Percentiles rank a stretch among this genome's conserved stretches.
Evolutionary conservation across 1,140 invertebrate genomes (phyloP).

Genomic region (Hyles euphorbiae): DNA sequence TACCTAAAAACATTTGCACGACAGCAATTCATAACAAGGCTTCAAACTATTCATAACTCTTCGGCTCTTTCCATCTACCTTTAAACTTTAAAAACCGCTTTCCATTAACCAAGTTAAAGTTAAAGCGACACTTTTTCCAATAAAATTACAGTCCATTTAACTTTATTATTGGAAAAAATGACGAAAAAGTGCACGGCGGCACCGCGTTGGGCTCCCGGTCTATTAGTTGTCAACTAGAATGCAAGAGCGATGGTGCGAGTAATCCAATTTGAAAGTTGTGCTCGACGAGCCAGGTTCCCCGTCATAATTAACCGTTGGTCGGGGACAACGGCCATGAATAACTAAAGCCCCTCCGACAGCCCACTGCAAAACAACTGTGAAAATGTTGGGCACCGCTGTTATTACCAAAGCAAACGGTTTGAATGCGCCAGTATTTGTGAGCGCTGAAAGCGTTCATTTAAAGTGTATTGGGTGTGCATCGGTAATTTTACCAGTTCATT

Average conservation of each 20-base stretch:
- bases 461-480: background rate
- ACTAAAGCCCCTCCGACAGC: slow-evolving; percentile 36
- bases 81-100: background rate
- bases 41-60: no score
- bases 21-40: no score
- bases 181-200: background rate
- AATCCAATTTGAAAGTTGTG: slow-evolving; percentile 55
- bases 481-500: no score
- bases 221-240: slow-evolving; percentile 36
- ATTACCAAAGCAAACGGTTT: background rate
- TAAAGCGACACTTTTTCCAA: no score
- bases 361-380: slow-evolving; percentile 27
- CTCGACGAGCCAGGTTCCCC: slow-evolving; percentile 28
- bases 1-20: no score
- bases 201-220: background rate
- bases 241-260: slow-evolving; percentile 39
- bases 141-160: slow-evolving; percentile 1
- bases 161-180: background rate
- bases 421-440: slow-evolving; percentile 1
- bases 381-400: slow-evolving; percentile 6
- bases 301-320: slow-evolving; percentile 54
- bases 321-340: slow-evolving; percentile 48
- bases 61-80: background rate
- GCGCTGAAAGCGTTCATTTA: background rate
- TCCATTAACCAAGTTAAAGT: background rate